Evolutionary conservation across 2,888 invertebrate genomes (phyloP).

Genomic region (Clepsis dumicolana): DNA sequence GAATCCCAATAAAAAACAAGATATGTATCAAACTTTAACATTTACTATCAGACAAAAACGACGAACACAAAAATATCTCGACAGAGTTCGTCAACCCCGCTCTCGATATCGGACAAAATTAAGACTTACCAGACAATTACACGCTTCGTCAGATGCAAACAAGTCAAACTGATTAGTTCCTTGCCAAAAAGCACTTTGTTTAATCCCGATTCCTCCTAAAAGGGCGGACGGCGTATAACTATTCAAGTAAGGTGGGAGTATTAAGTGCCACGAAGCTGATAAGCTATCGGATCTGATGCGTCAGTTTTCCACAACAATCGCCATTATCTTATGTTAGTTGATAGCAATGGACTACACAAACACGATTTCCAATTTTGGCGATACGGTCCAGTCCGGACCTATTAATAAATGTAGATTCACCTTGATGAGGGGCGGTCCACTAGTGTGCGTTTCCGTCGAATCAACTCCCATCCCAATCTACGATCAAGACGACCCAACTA

Average conservation of each 20-base stretch:
- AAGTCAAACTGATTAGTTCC: not conserved
- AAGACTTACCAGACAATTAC: conserved; percentile 19
- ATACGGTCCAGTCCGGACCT: not conserved
- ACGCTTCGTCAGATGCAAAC: not conserved
- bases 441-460: too few relatives aligned
- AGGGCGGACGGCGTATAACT: conserved; percentile 45
- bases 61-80: conserved; percentile 22
- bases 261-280: conserved; percentile 54
- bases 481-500: too few relatives aligned
- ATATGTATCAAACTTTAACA: not conserved
- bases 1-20: conserved; percentile 5
- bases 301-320: conserved; percentile 62
- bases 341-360: conserved; percentile 45
- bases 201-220: conserved; percentile 13
- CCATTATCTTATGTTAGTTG: conserved; percentile 56
- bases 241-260: conserved; percentile 52
- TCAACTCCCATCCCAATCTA: too few relatives aligned
- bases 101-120: conserved; percentile 1
- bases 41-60: conserved; percentile 5
- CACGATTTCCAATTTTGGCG: conserved; percentile 28
- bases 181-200: conserved; percentile 8
- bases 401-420: conserved; percentile 6
- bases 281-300: conserved; percentile 67
- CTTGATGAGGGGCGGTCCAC: too few relatives aligned
- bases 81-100: conserved; percentile 10